Conservation (phyloP, 2,797 vertebrate genomes). For the Megaceryle alcyon region DNA sequence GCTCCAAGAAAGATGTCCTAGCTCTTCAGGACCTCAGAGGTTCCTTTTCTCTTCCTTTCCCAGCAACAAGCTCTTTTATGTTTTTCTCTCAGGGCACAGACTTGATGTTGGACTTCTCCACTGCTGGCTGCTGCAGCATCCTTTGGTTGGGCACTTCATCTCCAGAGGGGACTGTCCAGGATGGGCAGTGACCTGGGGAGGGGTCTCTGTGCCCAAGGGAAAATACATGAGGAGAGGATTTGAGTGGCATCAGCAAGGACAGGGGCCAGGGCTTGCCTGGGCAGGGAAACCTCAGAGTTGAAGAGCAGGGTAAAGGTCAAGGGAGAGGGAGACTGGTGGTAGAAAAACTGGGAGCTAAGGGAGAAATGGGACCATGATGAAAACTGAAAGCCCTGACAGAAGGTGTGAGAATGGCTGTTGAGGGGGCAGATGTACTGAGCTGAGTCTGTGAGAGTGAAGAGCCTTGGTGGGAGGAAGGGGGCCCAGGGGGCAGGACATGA, state of each 20-base stretch:
- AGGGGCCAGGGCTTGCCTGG: neutral
- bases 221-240: neutral
- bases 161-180: neutral
- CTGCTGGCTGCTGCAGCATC: neutral
- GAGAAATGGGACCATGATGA: neutral
- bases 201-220: neutral
- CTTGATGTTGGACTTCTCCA: neutral
- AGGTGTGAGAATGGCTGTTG: neutral
- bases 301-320: neutral
- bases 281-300: neutral
- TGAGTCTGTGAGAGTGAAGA: neutral
- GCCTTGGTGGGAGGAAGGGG: neutral
- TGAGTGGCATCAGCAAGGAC: neutral
- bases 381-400: neutral
- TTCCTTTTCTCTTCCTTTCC: neutral
- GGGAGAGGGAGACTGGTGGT: neutral
- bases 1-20: neutral
- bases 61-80: neutral
- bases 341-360: neutral
- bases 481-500: neutral
- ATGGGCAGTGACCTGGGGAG: neutral
- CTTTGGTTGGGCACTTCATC: neutral
- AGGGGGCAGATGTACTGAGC: neutral
- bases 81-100: neutral
- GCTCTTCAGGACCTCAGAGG: neutral